A percentile compares a stretch with the other conserved stretches of the same genome.
Evolutionary conservation across 2,797 vertebrate species (phyloP).

Genomic region (Lateolabrax maculatus): DNA sequence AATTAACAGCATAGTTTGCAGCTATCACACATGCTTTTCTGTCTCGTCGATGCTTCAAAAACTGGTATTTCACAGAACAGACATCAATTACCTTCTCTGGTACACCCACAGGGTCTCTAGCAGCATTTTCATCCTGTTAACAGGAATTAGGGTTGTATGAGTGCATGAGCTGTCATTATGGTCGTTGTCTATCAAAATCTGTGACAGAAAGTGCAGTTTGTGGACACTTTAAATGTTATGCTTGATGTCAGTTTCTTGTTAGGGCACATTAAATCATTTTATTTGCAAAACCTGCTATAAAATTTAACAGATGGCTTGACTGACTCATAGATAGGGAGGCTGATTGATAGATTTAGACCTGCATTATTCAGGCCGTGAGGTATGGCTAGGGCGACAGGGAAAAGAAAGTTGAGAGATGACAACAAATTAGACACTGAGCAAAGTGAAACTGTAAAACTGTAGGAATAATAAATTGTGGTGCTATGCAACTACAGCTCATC

Average conservation of each 20-base stretch:
- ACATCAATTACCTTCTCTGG: slow-evolving; percentile 11
- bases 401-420: slow-evolving; percentile 13
- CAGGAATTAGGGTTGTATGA: slow-evolving; percentile 2
- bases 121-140: slow-evolving; percentile 12
- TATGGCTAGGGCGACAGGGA: neutral
- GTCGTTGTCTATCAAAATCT: neutral
- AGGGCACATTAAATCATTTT: neutral
- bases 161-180: slow-evolving; percentile 1
- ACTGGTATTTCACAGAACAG: neutral
- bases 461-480: slow-evolving; percentile 37
- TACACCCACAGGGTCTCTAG: slow-evolving; percentile 9
- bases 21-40: neutral
- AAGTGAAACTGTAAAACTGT: slow-evolving; percentile 18
- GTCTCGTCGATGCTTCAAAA: slow-evolving; percentile 6
- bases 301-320: slow-evolving; percentile 5
- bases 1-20: neutral
- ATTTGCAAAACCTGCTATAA: slow-evolving; percentile 2
- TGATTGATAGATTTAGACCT: slow-evolving; percentile 1
- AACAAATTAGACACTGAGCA: slow-evolving; percentile 23
- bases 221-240: neutral
- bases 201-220: neutral
- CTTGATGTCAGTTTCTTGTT: neutral
- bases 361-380: slow-evolving; percentile 14
- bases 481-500: slow-evolving; percentile 15
- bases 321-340: neutral